These are phyloP conservation scores for Cheilosia grossa DNA, from an alignment of 2,888 invertebrate species.

Conservation along the genomic window DNA sequence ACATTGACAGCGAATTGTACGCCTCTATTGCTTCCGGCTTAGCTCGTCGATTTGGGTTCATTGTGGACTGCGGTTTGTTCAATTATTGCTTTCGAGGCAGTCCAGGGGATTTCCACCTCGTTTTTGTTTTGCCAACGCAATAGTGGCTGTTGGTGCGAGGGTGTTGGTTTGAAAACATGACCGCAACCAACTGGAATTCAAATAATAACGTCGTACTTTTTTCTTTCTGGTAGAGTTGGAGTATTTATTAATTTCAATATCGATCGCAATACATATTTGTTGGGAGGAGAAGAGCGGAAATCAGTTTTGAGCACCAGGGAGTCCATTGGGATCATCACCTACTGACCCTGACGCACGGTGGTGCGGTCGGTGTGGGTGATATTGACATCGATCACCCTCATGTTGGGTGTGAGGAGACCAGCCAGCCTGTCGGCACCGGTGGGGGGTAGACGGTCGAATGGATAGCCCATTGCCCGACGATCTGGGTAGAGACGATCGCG, in stretches of 20 bases:
- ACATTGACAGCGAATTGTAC: constrained; percentile 29
- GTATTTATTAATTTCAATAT: constrained; percentile 56
- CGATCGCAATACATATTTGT: constrained; percentile 36
- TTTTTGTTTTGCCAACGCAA: constrained; percentile 46
- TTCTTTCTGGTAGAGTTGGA: constrained; percentile 38
- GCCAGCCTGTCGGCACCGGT: constrained; percentile 84
- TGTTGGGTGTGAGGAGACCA: constrained; percentile 89
- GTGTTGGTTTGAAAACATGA: neutral
- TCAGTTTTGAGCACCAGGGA: neutral
- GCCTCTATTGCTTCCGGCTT: constrained; percentile 22
- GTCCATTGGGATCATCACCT: neutral
- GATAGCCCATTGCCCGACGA: constrained; percentile 90
- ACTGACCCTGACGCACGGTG: constrained; percentile 57
- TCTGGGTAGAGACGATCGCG: constrained; percentile 90
- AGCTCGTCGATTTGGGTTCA: neutral
- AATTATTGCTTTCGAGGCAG: constrained; percentile 34
- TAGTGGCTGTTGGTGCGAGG: constrained; percentile 10
- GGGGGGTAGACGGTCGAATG: constrained; percentile 89
- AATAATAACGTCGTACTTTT: constrained; percentile 33
- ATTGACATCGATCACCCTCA: constrained; percentile 85
- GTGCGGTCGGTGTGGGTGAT: constrained; percentile 85
- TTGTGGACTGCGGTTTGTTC: neutral
- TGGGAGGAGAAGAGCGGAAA: constrained; percentile 3
- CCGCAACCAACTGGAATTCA: constrained; percentile 10
- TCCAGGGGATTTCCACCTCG: constrained; percentile 32